Evolutionary conservation across 2,888 invertebrate species (phyloP).

Genomic region (Allygus modestus): DNA sequence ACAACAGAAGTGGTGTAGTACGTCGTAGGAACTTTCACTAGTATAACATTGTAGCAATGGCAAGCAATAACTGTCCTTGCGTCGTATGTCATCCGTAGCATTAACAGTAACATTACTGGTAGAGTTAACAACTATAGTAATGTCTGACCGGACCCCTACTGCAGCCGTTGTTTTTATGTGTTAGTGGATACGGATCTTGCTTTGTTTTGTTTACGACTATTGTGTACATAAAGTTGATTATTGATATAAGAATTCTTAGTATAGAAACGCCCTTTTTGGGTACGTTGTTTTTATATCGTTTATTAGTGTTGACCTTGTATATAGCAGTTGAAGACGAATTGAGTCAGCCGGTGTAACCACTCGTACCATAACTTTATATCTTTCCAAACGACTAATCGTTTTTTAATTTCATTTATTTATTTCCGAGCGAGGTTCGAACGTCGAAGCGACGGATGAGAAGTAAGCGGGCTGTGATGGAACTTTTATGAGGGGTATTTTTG

Average conservation of each 20-base stretch:
- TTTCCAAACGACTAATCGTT: slow-evolving; percentile 46
- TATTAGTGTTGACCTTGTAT: slow-evolving; percentile 63
- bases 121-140: slow-evolving; percentile 33
- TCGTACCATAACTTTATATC: slow-evolving; percentile 55
- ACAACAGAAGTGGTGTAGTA: slow-evolving; percentile 16
- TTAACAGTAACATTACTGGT: slow-evolving; percentile 32
- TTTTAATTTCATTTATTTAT: slow-evolving; percentile 46
- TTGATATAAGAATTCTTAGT: slow-evolving; percentile 64
- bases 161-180: slow-evolving; percentile 62
- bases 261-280: slow-evolving; percentile 63
- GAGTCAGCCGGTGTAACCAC: slow-evolving; percentile 43
- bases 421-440: slow-evolving; percentile 36
- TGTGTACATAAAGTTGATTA: slow-evolving; percentile 63
- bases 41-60: slow-evolving; percentile 25
- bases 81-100: slow-evolving; percentile 36
- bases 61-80: slow-evolving; percentile 57
- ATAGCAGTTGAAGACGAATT: slow-evolving; percentile 52
- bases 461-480: slow-evolving; percentile 61
- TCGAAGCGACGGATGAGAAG: slow-evolving; percentile 48
- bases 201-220: slow-evolving; percentile 62
- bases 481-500: slow-evolving; percentile 59
- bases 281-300: slow-evolving; percentile 64
- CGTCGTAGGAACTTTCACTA: slow-evolving; percentile 32
- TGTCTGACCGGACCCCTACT: slow-evolving; percentile 24
- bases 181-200: slow-evolving; percentile 57